Conservation (phyloP, 1,140 invertebrate genomes). For the Drosophila mojavensis region DNA sequence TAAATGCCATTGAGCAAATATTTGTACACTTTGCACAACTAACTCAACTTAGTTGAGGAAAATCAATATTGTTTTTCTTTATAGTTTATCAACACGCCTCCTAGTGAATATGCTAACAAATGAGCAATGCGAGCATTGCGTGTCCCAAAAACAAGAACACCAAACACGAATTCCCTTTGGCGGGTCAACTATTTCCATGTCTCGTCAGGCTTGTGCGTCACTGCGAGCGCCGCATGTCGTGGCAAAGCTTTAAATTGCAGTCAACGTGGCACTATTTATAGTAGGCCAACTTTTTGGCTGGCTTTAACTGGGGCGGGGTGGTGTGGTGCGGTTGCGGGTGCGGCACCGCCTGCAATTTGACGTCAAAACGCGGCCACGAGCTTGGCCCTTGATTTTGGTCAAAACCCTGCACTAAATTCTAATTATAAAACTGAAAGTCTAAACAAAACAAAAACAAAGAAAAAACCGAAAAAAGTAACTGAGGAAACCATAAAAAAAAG, state of each 20-base stretch:
- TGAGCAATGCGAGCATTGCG: conserved; percentile 38
- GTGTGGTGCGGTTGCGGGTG: background rate
- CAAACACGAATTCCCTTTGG: background rate
- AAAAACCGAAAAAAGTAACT: background rate
- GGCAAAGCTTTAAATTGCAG: conserved; percentile 34
- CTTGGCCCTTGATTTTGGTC: conserved; percentile 21
- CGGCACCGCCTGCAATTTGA: conserved; percentile 56
- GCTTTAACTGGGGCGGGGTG: conserved; percentile 15
- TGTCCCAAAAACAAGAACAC: conserved; percentile 10
- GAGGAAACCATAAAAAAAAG: conserved; percentile 12
- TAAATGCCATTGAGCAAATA: background rate
- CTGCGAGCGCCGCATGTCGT: conserved; percentile 12
- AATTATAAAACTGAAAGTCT: conserved; percentile 35
- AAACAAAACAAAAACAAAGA: conserved; percentile 1
- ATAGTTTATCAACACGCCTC: conserved; percentile 1
- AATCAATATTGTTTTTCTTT: conserved; percentile 34
- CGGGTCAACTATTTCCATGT: conserved; percentile 4
- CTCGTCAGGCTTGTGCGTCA: conserved; percentile 33
- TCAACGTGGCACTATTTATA: conserved; percentile 13
- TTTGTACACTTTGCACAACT: conserved; percentile 3
- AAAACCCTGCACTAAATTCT: conserved; percentile 44
- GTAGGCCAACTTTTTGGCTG: conserved; percentile 6
- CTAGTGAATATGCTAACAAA: conserved; percentile 5
- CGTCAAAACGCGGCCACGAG: conserved; percentile 41
- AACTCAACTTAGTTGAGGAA: conserved; percentile 7